Evolutionary conservation across 2,888 invertebrate species (phyloP), one percentile per base, ranked within the genome.

Genomic region (Melinopterus prodromus): DNA sequence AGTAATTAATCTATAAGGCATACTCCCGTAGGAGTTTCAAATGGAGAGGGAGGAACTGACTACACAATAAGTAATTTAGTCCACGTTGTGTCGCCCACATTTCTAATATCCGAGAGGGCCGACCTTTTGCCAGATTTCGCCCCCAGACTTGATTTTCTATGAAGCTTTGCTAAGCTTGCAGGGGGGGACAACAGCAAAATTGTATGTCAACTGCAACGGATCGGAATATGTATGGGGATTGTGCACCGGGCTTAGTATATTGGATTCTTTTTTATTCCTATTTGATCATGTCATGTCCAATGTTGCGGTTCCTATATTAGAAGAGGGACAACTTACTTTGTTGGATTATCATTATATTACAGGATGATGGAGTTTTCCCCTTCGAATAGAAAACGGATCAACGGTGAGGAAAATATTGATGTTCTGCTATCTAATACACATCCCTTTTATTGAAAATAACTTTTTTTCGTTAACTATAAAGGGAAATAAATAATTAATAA

Each of bases 201-300:
- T 82, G 82, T 83, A 84, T 81, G 82, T 84, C 84, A 7, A 84
- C 82, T 84, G 82, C 82, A 81, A 83, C 82, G 84, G 84, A 84
- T 84, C 84, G 82, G 84, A 82, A 81, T 82, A 80, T 82, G 82
- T 83, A 78, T 78, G 53, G 75, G 72, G 82, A 78, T 82, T 83
- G 82, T 83, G 82, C 82, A 81, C 78, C 79, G 80, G 82, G 82
- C 82, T 83, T 83, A 82, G 9, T 82, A 82, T 84, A 84, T 84
- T 83, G 83, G 83, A 82, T 83, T 83, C 26, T 26, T 84, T 80
- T 75, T 80, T 80, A 79, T 81, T 80, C 80, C 82, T 84, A 83
- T 84, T 84, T 82, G 83, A 83, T 79, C 82, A 76, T 76, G 82
- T 83, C 83, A 82, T 83, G 82, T 82, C 81, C 78, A 80, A 80